phyloP scores from a whole-genome alignment of 2,888 invertebrate species.

The Physocephala rufipes region DNA sequence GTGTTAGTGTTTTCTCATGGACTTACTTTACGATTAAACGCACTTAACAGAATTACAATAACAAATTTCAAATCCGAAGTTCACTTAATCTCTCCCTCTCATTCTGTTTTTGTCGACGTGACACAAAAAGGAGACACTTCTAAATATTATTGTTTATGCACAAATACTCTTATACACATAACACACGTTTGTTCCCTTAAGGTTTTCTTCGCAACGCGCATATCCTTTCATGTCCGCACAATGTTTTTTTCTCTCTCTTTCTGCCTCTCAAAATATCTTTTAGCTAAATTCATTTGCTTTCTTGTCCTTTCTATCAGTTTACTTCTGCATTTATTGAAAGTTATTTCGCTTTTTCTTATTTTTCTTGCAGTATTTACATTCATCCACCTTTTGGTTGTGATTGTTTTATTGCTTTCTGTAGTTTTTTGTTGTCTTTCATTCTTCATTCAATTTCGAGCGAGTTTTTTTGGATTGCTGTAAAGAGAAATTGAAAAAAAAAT shows the following conservation, averaged over 20 bases:
- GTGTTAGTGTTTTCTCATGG: too few species aligned
- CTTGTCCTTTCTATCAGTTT: not conserved
- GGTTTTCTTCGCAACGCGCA: too few species aligned
- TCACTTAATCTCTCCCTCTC: not conserved
- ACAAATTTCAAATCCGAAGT: not conserved
- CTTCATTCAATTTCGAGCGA: too few species aligned
- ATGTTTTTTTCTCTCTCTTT: too few species aligned
- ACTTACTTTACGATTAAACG: too few species aligned
- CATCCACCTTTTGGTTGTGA: not conserved
- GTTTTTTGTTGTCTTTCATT: not conserved
- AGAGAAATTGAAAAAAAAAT: not conserved
- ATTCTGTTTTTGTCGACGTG: not conserved
- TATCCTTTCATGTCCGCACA: too few species aligned
- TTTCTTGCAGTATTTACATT: conserved; percentile 7
- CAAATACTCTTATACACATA: too few species aligned
- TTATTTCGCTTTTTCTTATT: not conserved
- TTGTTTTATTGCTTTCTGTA: not conserved
- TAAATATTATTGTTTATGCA: not conserved
- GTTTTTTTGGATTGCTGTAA: conserved; percentile 12
- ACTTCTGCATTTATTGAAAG: not conserved
- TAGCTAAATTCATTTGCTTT: not conserved
- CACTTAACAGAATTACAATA: too few species aligned
- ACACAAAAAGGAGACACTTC: not conserved
- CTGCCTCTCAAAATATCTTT: not conserved
- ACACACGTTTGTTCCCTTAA: too few species aligned